Evolutionary conservation across 2,888 invertebrate genomes (phyloP).

Genomic region (Gortyna flavago): DNA sequence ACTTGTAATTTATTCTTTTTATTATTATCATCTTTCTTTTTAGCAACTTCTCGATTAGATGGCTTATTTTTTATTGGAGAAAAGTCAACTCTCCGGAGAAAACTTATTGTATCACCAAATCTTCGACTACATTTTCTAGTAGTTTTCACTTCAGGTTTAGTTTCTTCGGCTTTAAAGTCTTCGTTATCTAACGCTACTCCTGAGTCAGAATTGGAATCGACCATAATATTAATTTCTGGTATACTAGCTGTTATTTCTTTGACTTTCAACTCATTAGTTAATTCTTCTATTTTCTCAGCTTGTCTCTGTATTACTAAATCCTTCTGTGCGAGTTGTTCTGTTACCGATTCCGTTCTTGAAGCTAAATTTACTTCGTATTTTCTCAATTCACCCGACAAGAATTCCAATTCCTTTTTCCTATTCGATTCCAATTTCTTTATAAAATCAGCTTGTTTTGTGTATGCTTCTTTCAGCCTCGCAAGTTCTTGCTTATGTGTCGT

Average conservation of each 20-base stretch:
- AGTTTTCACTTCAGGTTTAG: conserved; percentile 79
- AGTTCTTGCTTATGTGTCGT: conserved; percentile 87
- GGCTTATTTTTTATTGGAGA: conserved; percentile 88
- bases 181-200: conserved; percentile 86
- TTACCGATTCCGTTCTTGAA: conserved; percentile 82
- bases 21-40: conserved; percentile 85
- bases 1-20: conserved; percentile 83
- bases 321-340: conserved; percentile 83
- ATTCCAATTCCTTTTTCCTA: conserved; percentile 86
- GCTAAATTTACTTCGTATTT: conserved; percentile 87
- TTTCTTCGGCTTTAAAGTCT: conserved; percentile 79
- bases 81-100: conserved; percentile 86
- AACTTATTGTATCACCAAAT: conserved; percentile 87
- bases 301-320: conserved; percentile 84
- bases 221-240: conserved; percentile 81
- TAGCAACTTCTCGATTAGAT: conserved; percentile 76
- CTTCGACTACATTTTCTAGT: conserved; percentile 84
- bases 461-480: conserved; percentile 80
- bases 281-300: conserved; percentile 80
- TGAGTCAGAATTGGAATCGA: conserved; percentile 88
- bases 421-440: conserved; percentile 86
- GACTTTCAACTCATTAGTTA: conserved; percentile 79
- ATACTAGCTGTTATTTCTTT: conserved; percentile 71
- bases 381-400: conserved; percentile 84
- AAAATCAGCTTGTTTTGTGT: conserved; percentile 81